These are phyloP conservation scores for Meteorus colon DNA, from an alignment of 2,888 invertebrate species.

Conservation along the genomic window DNA sequence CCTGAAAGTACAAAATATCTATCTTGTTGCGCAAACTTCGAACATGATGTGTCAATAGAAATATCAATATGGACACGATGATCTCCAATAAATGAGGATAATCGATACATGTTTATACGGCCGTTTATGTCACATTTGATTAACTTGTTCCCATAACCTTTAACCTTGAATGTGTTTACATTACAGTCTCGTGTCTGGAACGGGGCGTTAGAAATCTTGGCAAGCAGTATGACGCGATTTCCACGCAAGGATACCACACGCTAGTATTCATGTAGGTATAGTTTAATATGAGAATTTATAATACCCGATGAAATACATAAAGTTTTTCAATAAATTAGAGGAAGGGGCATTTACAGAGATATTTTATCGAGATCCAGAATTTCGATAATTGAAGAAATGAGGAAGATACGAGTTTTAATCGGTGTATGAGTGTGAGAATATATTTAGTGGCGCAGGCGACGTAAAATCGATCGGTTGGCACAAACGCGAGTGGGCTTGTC, in stretches of 20 bases:
- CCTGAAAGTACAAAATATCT: too few species aligned
- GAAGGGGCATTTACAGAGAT: not conserved
- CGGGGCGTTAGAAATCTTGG: slow-evolving; percentile 6
- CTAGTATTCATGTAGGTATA: slow-evolving; percentile 15
- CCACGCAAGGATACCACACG: not conserved
- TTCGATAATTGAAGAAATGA: slow-evolving; percentile 30
- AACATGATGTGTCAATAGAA: too few species aligned
- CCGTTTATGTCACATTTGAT: not conserved
- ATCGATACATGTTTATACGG: not conserved
- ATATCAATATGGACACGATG: too few species aligned
- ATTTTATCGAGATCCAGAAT: slow-evolving; percentile 13
- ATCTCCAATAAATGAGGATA: too few species aligned
- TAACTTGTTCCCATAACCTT: not conserved
- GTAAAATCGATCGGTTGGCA: slow-evolving; percentile 38
- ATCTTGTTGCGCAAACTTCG: too few species aligned
- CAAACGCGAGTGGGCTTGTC: slow-evolving; percentile 49
- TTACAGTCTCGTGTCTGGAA: slow-evolving; percentile 4
- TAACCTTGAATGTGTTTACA: not conserved
- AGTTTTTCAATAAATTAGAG: slow-evolving; percentile 6
- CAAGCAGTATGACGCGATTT: not conserved
- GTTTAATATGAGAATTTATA: not conserved
- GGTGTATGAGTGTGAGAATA: slow-evolving; percentile 49
- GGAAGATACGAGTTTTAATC: slow-evolving; percentile 45
- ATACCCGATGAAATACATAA: not conserved
- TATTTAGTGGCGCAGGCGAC: slow-evolving; percentile 46